Percentiles rank a stretch among this genome's conserved stretches.
These are phyloP conservation scores for Lutjanus argentimaculatus DNA, from an alignment of 2,797 vertebrate genomes.

Conservation along the genomic window DNA sequence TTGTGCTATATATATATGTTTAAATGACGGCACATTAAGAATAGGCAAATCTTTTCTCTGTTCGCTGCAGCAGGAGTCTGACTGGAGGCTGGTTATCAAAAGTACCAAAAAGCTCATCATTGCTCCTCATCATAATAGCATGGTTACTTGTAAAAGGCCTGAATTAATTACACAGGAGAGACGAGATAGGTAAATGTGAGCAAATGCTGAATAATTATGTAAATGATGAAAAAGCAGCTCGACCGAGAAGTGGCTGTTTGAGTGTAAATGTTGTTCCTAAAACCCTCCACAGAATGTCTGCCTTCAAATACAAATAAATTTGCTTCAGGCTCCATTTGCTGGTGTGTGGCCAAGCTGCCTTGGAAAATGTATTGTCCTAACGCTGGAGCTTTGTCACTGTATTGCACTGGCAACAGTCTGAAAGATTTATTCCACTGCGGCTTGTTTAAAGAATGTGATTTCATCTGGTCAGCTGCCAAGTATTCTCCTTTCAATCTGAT, in stretches of 20 bases:
- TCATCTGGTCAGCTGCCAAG: conserved; percentile 81
- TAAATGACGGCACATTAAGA: conserved; percentile 51
- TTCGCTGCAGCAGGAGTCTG: conserved; percentile 30
- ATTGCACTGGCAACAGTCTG: conserved; percentile 59
- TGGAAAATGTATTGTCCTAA: conserved; percentile 73
- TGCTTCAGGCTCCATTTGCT: conserved; percentile 58
- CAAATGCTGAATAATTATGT: conserved; percentile 40
- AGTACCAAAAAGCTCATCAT: conserved; percentile 14
- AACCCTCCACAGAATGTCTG: conserved; percentile 17
- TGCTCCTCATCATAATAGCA: conserved; percentile 7
- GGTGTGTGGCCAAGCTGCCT: conserved; percentile 62
- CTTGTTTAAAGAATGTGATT: conserved; percentile 82
- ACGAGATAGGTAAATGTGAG: conserved; percentile 39
- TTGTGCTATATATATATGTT: conserved; percentile 45
- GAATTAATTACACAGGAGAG: conserved; percentile 32
- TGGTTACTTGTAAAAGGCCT: conserved; percentile 12
- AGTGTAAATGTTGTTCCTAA: conserved; percentile 21
- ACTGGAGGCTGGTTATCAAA: conserved; percentile 37
- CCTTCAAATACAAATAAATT: conserved; percentile 54
- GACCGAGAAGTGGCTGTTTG: conserved; percentile 7
- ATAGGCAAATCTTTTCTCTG: conserved; percentile 32
- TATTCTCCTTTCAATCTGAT: conserved; percentile 73
- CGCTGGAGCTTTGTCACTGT: conserved; percentile 56
- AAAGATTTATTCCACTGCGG: conserved; percentile 80
- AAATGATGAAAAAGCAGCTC: conserved; percentile 28